Base-by-base conservation (phyloP, 2,797 vertebrate species). In the Amblyraja radiata region DNA sequence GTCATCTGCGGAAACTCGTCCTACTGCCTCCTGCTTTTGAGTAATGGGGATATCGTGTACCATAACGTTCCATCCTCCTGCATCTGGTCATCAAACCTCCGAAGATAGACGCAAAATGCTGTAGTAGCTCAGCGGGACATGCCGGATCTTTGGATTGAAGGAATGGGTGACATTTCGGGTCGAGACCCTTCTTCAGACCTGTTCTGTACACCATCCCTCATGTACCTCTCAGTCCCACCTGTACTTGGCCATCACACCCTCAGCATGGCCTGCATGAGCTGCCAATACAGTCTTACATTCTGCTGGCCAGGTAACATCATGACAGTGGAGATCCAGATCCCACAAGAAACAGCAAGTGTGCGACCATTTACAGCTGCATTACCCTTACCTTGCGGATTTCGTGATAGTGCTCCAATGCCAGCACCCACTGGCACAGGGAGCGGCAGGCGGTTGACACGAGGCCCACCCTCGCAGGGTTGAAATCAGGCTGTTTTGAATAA, bases 341-440 rank as follows among this genome's bases (percentile, higher is more conserved):
- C 80, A 23, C 80, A 83, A 2, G 10, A 21, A 83, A 18, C 32
- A 39, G 32, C 11, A 39, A 46, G 16, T 13, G 16, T 46, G 65
- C 13, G 6, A 21, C 1, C 78, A 68, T 18, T 21, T 16, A 54
- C 25, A 88, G 16, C 1, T 32, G 80, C 32, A 9, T 21, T 23
- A 18, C 5, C 88, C 1, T 94, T 32, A 96, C 96, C 96, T 96
- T 96, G 84, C 94, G 94, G 0, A 96, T 95, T 39, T 95, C 93
- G 5, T 95, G 95, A 93, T 96, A 96, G 93, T 95, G 93, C 68
- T 96, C 95, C 93, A 96, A 71, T 5, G 96, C 96, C 93, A 96
- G 94, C 5, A 96, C 94, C 96, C 96, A 96, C 58, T 96, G 95
- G 91, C 96, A 96, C 84, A 96, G 94, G 1, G 96, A 96, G n/a